These are phyloP conservation scores for Falco punctatus DNA, from an alignment of 2,113 vertebrate genomes.

Conservation along the genomic window DNA sequence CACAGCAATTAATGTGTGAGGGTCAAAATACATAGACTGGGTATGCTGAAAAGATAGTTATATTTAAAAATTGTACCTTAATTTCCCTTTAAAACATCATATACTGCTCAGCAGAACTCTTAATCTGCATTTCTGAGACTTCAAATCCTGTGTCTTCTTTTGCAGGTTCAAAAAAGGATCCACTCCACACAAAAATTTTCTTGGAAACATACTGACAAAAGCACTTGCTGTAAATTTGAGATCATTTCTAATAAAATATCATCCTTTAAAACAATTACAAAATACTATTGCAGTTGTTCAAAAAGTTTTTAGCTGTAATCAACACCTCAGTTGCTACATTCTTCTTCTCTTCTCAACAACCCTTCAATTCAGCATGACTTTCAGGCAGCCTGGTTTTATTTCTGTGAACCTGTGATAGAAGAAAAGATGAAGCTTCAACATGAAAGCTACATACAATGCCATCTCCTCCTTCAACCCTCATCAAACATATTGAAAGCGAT, in stretches of 20 bases:
- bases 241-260: conserved; percentile 55
- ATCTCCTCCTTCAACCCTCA: neutral
- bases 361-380: conserved; percentile 86
- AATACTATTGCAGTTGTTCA: conserved; percentile 36
- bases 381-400: conserved; percentile 87
- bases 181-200: neutral
- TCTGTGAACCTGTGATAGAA: conserved; percentile 86
- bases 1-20: neutral
- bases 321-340: conserved; percentile 24
- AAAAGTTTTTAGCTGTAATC: conserved; percentile 17
- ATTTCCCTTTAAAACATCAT: conserved; percentile 9
- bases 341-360: conserved; percentile 22
- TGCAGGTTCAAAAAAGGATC: neutral
- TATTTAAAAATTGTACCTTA: neutral
- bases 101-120: neutral
- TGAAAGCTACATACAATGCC: neutral
- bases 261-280: conserved; percentile 43
- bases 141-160: neutral
- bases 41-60: neutral
- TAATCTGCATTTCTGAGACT: neutral
- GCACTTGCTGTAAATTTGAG: neutral
- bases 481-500: neutral
- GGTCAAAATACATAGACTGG: neutral
- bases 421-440: conserved; percentile 57
- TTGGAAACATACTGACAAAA: conserved; percentile 24